These are phyloP conservation scores for Rhimphoctona megacephalus DNA, from an alignment of 2,888 invertebrate genomes.

Conservation along the genomic window DNA sequence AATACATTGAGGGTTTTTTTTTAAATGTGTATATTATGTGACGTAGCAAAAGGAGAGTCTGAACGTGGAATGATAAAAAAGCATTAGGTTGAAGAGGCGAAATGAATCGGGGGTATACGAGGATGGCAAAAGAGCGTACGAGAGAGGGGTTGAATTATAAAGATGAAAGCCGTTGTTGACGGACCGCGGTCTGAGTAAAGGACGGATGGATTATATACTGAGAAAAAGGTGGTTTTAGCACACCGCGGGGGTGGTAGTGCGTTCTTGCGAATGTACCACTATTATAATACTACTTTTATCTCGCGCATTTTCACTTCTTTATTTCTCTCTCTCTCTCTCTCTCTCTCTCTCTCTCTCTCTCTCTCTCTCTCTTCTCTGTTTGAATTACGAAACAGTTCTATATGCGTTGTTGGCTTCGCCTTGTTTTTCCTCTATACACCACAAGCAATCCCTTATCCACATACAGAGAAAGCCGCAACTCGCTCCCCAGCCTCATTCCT, in stretches of 20 bases:
- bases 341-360: conserved; percentile 19
- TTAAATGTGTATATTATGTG: conserved; percentile 70
- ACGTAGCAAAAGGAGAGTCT: conserved; percentile 70
- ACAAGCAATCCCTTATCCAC: conserved; percentile 16
- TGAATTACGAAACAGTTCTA: conserved; percentile 42
- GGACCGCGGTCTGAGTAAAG: conserved; percentile 66
- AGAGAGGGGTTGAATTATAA: conserved; percentile 82
- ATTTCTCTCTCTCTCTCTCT: conserved; percentile 17
- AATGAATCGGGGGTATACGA: conserved; percentile 79
- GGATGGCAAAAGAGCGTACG: conserved; percentile 69
- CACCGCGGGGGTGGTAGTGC: conserved; percentile 56
- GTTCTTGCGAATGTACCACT: conserved; percentile 56
- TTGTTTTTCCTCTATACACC: conserved; percentile 49
- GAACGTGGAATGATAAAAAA: conserved; percentile 79
- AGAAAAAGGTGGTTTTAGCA: conserved; percentile 52
- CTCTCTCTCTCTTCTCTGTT: conserved; percentile 33
- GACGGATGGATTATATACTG: conserved; percentile 4
- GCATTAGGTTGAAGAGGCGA: conserved; percentile 81
- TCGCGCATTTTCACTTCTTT: conserved; percentile 43
- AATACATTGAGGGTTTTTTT: conserved; percentile 28
- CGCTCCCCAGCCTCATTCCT: neutral
- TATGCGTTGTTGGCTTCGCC: conserved; percentile 23
- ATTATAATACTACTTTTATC: conserved; percentile 64
- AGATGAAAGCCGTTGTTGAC: conserved; percentile 83
- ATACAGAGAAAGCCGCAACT: neutral